Percentiles rank a stretch among this genome's conserved stretches.
phyloP scores from a whole-genome alignment of 2,888 invertebrate species.

The Cepaea hortensis region DNA sequence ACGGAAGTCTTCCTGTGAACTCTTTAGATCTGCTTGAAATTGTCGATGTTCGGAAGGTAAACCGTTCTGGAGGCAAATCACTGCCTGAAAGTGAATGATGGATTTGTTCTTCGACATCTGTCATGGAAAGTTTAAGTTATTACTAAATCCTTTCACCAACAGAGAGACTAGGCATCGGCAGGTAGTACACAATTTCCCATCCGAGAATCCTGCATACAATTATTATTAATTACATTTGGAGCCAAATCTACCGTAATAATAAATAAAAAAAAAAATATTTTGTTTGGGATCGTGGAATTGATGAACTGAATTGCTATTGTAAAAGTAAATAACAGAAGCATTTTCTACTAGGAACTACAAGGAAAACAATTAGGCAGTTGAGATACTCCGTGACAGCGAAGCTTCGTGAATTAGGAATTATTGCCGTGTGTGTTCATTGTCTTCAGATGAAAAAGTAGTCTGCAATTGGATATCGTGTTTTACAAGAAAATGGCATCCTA shows the following conservation, averaged over 20 bases:
- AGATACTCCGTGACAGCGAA: too few species aligned
- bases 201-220: slow-evolving; percentile 6
- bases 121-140: background rate
- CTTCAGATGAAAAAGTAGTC: background rate
- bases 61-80: background rate
- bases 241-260: too few species aligned
- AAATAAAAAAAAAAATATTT: too few species aligned
- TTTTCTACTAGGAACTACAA: too few species aligned
- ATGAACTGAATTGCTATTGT: too few species aligned
- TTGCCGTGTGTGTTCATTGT: background rate
- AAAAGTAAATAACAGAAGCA: too few species aligned
- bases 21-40: slow-evolving; percentile 22
- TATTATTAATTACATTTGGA: background rate
- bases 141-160: background rate
- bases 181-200: background rate
- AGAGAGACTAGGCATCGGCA: background rate
- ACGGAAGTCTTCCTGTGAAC: slow-evolving; percentile 29
- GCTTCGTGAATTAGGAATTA: too few species aligned
- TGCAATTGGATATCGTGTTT: background rate
- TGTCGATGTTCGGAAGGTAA: background rate
- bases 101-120: background rate
- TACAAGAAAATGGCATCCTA: slow-evolving; percentile 13
- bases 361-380: too few species aligned
- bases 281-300: too few species aligned
- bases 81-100: background rate